Percentiles rank a stretch among this genome's conserved stretches.
Evolutionary conservation across 2,888 invertebrate species (phyloP).

Genomic region (Drosophila fungiperda): DNA sequence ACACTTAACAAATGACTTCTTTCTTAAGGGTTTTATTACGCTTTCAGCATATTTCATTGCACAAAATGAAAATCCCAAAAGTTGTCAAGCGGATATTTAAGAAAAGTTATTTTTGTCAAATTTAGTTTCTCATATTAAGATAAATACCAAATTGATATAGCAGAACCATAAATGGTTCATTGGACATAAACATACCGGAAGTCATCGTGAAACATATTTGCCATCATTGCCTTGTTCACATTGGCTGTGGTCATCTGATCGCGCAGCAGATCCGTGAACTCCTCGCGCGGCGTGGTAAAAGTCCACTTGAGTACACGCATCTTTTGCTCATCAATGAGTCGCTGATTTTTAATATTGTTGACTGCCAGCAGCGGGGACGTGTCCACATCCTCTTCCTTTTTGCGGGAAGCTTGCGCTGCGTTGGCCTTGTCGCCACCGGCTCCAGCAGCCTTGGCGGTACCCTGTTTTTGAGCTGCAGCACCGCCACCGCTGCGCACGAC

Average conservation of each 20-base stretch:
- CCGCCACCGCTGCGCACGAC: constrained; percentile 79
- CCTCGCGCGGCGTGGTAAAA: constrained; percentile 95
- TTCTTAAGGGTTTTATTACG: background rate
- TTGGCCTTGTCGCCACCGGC: constrained; percentile 50
- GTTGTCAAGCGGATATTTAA: background rate
- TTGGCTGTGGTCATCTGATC: constrained; percentile 96
- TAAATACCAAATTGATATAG: background rate
- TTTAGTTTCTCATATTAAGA: background rate
- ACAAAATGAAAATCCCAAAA: no score
- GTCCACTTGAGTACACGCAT: constrained; percentile 98
- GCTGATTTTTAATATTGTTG: constrained; percentile 95
- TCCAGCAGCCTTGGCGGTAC: constrained; percentile 44
- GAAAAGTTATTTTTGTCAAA: background rate
- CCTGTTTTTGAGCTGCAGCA: constrained; percentile 60
- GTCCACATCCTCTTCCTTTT: constrained; percentile 95
- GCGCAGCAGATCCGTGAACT: constrained; percentile 96
- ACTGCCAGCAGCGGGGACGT: constrained; percentile 91
- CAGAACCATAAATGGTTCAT: background rate
- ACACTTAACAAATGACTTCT: background rate
- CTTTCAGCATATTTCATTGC: background rate
- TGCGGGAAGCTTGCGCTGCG: constrained; percentile 86
- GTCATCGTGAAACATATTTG: constrained; percentile 97
- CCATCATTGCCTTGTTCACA: constrained; percentile 93
- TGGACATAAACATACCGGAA: constrained; percentile 87
- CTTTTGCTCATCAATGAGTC: constrained; percentile 97